Base-by-base conservation (phyloP, 1,140 invertebrate species). In the Brachionus rotundiformis region DNA sequence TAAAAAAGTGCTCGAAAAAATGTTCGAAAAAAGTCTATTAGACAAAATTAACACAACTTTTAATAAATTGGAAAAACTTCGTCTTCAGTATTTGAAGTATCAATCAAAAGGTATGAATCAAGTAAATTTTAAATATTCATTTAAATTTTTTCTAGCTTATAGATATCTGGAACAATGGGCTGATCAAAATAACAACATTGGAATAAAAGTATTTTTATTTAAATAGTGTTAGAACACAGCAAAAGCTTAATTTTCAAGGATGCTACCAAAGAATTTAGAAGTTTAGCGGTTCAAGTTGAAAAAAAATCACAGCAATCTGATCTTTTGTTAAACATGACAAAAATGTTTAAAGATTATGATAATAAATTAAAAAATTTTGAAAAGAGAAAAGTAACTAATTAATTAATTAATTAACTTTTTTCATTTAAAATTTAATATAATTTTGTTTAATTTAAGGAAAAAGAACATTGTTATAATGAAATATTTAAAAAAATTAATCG, bases 101-200 rank as follows among this genome's bases (percentile, higher is more conserved):
- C 33, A 68, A 36, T 23, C 16, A 36, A 31, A 68, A 16, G 31
- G 25, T 65, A 65, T 16, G 27, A 63, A 63, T 31, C n/a, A 65
- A 65, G 8, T 5, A 61, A 61, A 61, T 61, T 29, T 25, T 31
- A n/a, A 29, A 29, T 31, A 13, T 31, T 65, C n/a, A n/a, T n/a
- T n/a, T n/a, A n/a, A n/a, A n/a, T 65, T 29, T 7, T 10, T 54
- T 54, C 19, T 29, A 65, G 36, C 68, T 44, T 73, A 25, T 41
- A 13, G 23, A 11, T 73, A 73, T 73, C 23, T 73, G 10, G 68
- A 73, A 44, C 25, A 73, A 73, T 73, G 68, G 68, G 36, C 68
- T 16, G 16, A 73, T 4, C 19, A 25, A 13, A 73, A 73, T 25
- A 73, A 44, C 11, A 73, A 73, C 27, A 8, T 7, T 44, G 68